These are phyloP conservation scores for Botia almorhae DNA, from an alignment of 2,797 vertebrate species.

Conservation along the genomic window DNA sequence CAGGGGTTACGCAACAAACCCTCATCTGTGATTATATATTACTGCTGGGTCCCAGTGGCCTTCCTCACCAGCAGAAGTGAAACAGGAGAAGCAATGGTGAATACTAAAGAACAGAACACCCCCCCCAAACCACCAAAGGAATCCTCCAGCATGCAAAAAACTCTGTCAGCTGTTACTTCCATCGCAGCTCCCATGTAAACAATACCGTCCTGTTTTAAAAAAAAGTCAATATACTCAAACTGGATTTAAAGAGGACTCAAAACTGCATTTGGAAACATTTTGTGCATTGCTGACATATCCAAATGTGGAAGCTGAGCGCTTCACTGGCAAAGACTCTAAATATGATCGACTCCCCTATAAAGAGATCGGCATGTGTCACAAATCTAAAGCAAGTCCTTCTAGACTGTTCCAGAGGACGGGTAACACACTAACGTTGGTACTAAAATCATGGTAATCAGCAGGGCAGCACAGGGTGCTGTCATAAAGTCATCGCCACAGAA, in stretches of 20 bases:
- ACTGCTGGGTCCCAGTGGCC: background rate
- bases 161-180: constrained; percentile 3
- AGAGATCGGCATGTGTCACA: background rate
- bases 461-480: constrained; percentile 52
- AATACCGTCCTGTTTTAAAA: background rate
- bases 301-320: background rate
- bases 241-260: background rate
- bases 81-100: constrained; percentile 31
- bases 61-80: background rate
- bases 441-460: constrained; percentile 55
- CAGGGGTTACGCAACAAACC: constrained; percentile 34
- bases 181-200: background rate
- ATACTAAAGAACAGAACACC: constrained; percentile 18
- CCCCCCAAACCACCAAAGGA: constrained; percentile 14
- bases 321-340: constrained; percentile 17
- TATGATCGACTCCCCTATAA: constrained; percentile 21
- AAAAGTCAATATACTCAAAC: constrained; percentile 6
- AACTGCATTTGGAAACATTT: background rate
- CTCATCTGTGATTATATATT: constrained; percentile 21
- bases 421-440: background rate
- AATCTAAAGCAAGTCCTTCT: constrained; percentile 16
- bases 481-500: constrained; percentile 62
- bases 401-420: constrained; percentile 31
- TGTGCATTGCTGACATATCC: constrained; percentile 16
- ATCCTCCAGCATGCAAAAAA: background rate